Conservation (phyloP, 2,888 invertebrate species). For the Pyrochroa serraticornis region DNA sequence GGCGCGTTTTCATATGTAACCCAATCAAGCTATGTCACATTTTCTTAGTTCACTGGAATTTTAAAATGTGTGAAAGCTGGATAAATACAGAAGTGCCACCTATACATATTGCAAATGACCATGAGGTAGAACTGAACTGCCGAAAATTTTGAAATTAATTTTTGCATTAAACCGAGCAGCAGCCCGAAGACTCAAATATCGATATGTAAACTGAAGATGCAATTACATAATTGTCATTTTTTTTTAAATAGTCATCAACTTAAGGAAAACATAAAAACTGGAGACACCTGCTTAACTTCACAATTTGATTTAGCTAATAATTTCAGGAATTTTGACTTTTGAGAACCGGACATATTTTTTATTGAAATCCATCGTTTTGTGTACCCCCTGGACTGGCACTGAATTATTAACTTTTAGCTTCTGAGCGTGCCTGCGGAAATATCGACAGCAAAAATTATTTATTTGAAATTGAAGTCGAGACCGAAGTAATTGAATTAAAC, state of each 20-base stretch:
- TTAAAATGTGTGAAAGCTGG: background rate
- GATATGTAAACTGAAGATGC: no score
- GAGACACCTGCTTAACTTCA: no score
- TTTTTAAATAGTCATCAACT: no score
- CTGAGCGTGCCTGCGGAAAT: background rate
- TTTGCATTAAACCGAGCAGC: no score
- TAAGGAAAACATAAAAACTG: no score
- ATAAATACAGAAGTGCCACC: background rate
- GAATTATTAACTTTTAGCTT: background rate
- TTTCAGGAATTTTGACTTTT: no score
- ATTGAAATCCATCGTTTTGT: background rate
- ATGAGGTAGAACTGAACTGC: no score
- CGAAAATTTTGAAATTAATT: no score
- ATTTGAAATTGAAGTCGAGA: slow-evolving; percentile 17
- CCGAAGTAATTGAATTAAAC: slow-evolving; percentile 19
- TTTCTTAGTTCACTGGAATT: background rate
- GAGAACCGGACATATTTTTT: no score
- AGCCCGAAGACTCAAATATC: no score
- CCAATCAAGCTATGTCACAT: slow-evolving; percentile 14
- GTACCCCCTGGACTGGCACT: background rate
- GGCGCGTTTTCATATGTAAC: slow-evolving; percentile 9
- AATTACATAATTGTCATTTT: no score
- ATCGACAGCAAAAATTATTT: slow-evolving; percentile 4
- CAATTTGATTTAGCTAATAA: no score
- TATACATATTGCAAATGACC: background rate